Percentiles rank a stretch among this genome's conserved stretches.
These are phyloP conservation scores for Ecliptopera silaceata DNA, from an alignment of 2,888 invertebrate species.

Conservation along the genomic window DNA sequence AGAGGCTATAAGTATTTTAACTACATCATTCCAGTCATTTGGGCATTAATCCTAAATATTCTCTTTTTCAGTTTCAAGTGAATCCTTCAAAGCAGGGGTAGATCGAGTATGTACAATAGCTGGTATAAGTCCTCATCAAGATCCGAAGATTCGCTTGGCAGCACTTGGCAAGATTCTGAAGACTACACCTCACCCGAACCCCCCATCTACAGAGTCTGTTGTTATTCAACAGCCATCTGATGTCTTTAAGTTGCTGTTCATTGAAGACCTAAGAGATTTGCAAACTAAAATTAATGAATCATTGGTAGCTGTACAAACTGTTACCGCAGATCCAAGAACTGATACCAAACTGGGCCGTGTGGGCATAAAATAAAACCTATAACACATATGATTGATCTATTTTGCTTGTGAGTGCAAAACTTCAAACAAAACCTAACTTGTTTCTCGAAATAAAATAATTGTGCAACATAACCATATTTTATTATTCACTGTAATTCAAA, in stretches of 20 bases:
- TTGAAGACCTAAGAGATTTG: conserved; percentile 91
- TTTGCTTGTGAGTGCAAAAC: neutral
- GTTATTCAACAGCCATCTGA: conserved; percentile 80
- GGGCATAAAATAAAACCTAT: conserved; percentile 81
- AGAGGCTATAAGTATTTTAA: too few species aligned
- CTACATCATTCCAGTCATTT: too few species aligned
- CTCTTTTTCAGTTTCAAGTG: conserved; percentile 87
- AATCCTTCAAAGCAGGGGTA: conserved; percentile 92
- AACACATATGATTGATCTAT: neutral
- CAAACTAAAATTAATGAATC: conserved; percentile 98
- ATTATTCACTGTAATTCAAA: neutral
- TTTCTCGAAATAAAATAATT: neutral
- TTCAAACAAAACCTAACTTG: too few species aligned
- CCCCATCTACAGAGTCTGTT: conserved; percentile 58
- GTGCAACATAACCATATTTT: neutral
- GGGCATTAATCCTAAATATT: neutral
- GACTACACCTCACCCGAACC: conserved; percentile 90
- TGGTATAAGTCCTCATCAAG: conserved; percentile 72
- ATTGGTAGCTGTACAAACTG: conserved; percentile 94
- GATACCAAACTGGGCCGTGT: conserved; percentile 97
- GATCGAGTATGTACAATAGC: conserved; percentile 88
- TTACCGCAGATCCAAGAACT: conserved; percentile 98
- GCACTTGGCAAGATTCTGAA: conserved; percentile 90
- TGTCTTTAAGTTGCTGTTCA: conserved; percentile 89
- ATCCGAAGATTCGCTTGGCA: conserved; percentile 72